A percentile compares a stretch with the other conserved stretches of the same genome.
These are phyloP conservation scores for Lissocephala sabroskyi DNA, from an alignment of 2,888 invertebrate species.

Conservation along the genomic window DNA sequence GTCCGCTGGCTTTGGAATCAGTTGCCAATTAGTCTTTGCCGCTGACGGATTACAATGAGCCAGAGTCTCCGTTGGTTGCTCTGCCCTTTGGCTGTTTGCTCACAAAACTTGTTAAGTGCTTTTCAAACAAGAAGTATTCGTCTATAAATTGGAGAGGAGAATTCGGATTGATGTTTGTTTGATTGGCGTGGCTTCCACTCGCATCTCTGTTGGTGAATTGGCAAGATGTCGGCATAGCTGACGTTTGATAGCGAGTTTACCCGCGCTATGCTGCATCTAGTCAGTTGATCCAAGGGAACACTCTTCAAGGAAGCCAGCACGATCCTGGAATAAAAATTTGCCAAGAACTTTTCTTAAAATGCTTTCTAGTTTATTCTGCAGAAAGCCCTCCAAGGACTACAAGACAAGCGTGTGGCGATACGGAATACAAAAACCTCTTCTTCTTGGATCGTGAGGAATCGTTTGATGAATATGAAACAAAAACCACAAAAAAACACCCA, in stretches of 20 bases:
- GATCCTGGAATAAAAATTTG: too few relatives aligned
- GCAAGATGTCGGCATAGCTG: conserved; percentile 74
- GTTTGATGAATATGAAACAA: too few relatives aligned
- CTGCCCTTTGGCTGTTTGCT: conserved; percentile 59
- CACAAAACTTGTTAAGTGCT: conserved; percentile 51
- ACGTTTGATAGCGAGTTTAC: conserved; percentile 59
- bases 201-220: conserved; percentile 69
- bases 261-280: conserved; percentile 73
- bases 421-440: too few relatives aligned
- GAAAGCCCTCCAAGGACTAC: too few relatives aligned
- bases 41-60: conserved; percentile 66
- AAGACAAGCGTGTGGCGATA: too few relatives aligned
- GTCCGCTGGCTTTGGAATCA: conserved; percentile 64
- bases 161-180: conserved; percentile 14
- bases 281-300: conserved; percentile 71
- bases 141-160: conserved; percentile 10
- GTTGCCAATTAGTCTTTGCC: conserved; percentile 70
- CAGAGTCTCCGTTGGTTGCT: too few relatives aligned
- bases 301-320: conserved; percentile 27
- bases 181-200: conserved; percentile 9
- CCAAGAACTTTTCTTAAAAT: too few relatives aligned
- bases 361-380: too few relatives aligned
- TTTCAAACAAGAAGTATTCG: conserved; percentile 35
- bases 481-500: too few relatives aligned
- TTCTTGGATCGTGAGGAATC: too few relatives aligned